Evolutionary conservation across 2,113 vertebrate species (phyloP), one percentile per base, ranked within the genome.

Genomic region (Calidris pugnax): DNA sequence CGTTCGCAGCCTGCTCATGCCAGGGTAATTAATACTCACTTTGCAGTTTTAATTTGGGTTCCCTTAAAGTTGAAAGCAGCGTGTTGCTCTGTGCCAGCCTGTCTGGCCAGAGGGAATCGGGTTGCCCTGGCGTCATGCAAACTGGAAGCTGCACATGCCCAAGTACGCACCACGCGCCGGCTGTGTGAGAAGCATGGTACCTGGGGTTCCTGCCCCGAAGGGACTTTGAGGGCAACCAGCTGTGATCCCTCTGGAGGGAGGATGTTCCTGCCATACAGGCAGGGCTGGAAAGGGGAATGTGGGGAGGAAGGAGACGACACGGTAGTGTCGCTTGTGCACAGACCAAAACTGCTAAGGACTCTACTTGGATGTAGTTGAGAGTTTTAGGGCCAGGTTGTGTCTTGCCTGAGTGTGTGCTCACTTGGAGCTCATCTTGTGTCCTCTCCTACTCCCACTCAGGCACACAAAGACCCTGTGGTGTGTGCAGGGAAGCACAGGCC

Each of bases 11-110:
- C 72, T 89, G 72, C 66, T 84, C 43, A 19, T 91, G 85, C 84
- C 87, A 88, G 90, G 63, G 64, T 92, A 94, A 94, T 97, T 95
- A 96, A 93, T 96, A 92, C 83, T 95, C 84, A 67, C 81, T 95
- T 96, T 93, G 82, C 80, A 83, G 85, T 75, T 91, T 93, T 96
- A 95, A 92, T 96, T 97, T 95, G 85, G 22, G 47, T 91, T 93
- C 81, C 62, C 84, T 97, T 87, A 95, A 85, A 90, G 80, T 78
- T 81, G 74, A 82, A 96, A 85, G 82, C 32, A 32, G 62, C 0
- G 1, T 87, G 71, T 74, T 96, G 82, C 90, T 88, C 35, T 85
- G 62, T 88, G 85, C 87, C 90, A 89, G 79, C 89, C 73, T 96
- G 68, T 53, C 90, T 87, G 84, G 88, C 68, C 18, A 4, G 71